Evolutionary conservation across 2,888 invertebrate species (phyloP), one percentile per base, ranked within the genome.

Genomic region (Caenorhabditis sulstoni): DNA sequence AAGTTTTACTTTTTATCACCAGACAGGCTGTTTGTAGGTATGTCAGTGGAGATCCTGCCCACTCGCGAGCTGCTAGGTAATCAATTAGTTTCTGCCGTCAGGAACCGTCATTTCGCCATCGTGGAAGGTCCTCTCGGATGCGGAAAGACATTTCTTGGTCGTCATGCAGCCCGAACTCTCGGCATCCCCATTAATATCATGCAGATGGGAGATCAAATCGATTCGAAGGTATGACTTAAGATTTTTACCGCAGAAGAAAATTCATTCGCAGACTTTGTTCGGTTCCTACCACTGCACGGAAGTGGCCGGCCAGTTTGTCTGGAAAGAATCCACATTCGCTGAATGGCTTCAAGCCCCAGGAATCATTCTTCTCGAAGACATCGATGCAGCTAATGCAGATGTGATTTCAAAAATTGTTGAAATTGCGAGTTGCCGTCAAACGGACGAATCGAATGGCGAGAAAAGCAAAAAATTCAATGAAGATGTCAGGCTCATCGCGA

Each of bases 191-290:
- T 95, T 62, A 93, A 95, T 78, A 95, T 95, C 91, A 94, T 99
- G 29, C 98, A 99, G 89, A 92, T 99, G 37, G 96, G 97, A 7
- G 97, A 98, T 91, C 96, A 99, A 91, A 96, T 96, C 1, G 98
- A 99, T 91, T 95, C 96, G 64, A 95, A 97, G 91, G 95, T 92
- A 52, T 7, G 52, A 65, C 3, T n/a, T 29, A n/a, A n/a, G n/a
- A 5, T 29, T 29, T 29, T 29, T 29, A 29, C 7, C 7, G 3
- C 29, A 7, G 29, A 29, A 29, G 29, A 29, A 5, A 29, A 3
- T 29, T 3, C 7, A 3, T 29, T 29, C 7, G 29, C 86, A 92
- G 92, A 90, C 96, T 93, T 91, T 99, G 64, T 92, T 99, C 9
- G 99, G 99, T 0, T 94, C 94, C 0, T 96, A 96, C 91, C 93